phyloP scores from a whole-genome alignment of 35 echinoderm and acorn worm genomes.

The Stichopus chloronotus region DNA sequence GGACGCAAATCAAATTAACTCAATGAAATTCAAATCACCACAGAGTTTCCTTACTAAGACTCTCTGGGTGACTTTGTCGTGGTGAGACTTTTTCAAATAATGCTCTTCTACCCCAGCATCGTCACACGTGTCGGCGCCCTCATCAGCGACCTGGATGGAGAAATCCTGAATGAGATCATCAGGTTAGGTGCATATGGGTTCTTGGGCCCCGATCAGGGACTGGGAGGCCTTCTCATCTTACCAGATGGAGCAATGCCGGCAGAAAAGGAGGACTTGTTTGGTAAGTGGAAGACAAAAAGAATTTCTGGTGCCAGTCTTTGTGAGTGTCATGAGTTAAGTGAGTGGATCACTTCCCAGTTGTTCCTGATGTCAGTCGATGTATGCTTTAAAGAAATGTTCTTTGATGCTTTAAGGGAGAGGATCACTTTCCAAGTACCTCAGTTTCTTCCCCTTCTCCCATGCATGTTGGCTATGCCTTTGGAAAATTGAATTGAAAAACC shows the following conservation, averaged over 20 bases:
- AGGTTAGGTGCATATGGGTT: conserved; percentile 83
- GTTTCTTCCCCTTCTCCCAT: too few species aligned
- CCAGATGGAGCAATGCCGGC: conserved; percentile 65
- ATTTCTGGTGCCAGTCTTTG: neutral
- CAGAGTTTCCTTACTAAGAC: too few species aligned
- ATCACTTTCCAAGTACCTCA: too few species aligned
- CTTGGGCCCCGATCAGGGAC: conserved; percentile 68
- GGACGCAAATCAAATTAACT: too few species aligned
- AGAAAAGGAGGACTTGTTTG: conserved; percentile 78
- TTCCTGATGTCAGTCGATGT: too few species aligned
- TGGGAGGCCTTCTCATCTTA: conserved; percentile 64
- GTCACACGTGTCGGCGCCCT: conserved; percentile 81
- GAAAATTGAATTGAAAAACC: too few species aligned
- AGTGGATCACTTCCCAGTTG: too few species aligned
- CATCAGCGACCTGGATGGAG: conserved; percentile 63
- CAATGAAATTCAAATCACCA: too few species aligned
- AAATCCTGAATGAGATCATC: conserved; percentile 76
- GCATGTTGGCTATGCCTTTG: too few species aligned
- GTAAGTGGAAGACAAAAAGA: conserved; percentile 53
- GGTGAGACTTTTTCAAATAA: too few species aligned
- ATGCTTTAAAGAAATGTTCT: neutral
- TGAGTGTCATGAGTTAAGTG: too few species aligned
- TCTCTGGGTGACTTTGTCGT: too few species aligned
- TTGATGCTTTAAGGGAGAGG: neutral
- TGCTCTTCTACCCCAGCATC: conserved; percentile 20